phyloP scores from a whole-genome alignment of 2,113 vertebrate species.

The Panthera tigris region DNA sequence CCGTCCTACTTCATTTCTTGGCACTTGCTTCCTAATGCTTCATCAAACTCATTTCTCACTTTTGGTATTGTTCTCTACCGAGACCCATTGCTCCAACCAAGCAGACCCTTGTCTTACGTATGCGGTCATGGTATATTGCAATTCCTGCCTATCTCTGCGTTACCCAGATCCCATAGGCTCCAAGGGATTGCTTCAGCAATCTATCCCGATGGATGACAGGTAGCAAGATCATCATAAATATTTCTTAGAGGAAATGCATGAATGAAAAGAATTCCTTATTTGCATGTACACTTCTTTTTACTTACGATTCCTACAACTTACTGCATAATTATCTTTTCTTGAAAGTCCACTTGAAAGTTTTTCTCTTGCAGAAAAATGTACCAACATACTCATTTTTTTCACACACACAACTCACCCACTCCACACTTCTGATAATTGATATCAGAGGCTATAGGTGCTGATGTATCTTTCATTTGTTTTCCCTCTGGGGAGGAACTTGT shows the following conservation, averaged over 20 bases:
- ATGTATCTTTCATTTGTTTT: background rate
- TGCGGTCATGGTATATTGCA: background rate
- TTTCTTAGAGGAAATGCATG: background rate
- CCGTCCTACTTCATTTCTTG: background rate
- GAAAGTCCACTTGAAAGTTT: background rate
- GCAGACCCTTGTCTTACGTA: background rate
- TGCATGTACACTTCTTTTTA: background rate
- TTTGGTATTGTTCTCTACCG: background rate
- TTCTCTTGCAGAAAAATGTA: background rate
- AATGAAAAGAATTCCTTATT: background rate
- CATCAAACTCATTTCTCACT: background rate
- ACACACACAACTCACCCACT: background rate
- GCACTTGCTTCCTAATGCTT: background rate
- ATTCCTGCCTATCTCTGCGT: background rate
- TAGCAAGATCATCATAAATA: background rate
- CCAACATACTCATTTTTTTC: background rate
- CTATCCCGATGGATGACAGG: background rate
- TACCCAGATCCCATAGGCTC: background rate
- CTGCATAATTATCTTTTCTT: background rate
- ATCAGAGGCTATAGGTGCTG: background rate
- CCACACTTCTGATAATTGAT: background rate
- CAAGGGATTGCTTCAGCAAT: background rate
- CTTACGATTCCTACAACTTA: background rate
- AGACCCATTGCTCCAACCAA: background rate
- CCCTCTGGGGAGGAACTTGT: background rate